Conservation (phyloP, 2,113 vertebrate genomes). For the Gallinago undulata region DNA sequence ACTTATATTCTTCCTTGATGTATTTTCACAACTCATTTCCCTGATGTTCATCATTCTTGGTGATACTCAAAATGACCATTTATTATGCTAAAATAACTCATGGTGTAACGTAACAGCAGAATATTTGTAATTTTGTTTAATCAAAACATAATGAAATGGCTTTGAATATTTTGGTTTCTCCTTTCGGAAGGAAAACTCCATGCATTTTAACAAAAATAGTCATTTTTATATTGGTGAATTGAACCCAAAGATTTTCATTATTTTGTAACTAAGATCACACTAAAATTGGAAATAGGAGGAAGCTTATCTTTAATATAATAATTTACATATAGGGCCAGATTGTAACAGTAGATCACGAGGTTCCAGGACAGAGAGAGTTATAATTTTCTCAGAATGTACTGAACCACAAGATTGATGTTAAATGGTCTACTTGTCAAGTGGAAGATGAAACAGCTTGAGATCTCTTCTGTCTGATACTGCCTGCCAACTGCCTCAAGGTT, state of each 20-base stretch:
- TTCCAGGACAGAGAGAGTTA: background rate
- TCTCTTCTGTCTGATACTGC: background rate
- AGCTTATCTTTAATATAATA: background rate
- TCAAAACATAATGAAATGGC: background rate
- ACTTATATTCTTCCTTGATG: background rate
- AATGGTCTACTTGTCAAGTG: constrained; percentile 49
- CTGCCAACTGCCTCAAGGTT: constrained; percentile 22
- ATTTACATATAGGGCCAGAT: background rate
- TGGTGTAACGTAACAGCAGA: background rate
- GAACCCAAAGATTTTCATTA: background rate
- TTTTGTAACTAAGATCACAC: background rate
- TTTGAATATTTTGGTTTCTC: background rate
- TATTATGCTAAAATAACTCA: background rate
- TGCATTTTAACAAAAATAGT: background rate
- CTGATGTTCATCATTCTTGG: background rate
- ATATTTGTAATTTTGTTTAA: background rate
- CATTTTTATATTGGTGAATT: background rate
- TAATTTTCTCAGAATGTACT: background rate
- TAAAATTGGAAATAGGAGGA: background rate
- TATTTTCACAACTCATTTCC: background rate
- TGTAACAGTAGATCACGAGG: background rate
- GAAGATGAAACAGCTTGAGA: background rate
- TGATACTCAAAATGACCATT: background rate
- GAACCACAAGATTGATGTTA: background rate
- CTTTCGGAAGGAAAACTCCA: background rate